Conservation (phyloP, 2,113 vertebrate genomes). For the Chloropsis hardwickii region DNA sequence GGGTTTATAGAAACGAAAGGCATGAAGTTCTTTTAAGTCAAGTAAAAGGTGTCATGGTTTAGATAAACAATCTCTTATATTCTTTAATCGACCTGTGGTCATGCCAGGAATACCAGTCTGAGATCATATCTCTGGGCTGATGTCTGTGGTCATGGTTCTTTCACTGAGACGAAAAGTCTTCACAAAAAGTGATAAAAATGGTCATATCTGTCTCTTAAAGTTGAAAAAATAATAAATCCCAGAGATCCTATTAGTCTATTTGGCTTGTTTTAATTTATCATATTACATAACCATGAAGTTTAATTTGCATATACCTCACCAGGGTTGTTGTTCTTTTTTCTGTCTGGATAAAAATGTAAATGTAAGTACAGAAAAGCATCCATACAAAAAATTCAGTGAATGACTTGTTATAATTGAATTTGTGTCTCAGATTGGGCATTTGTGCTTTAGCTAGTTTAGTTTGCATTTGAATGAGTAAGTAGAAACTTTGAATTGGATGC, state of each 20-base stretch:
- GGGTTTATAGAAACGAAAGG: background rate
- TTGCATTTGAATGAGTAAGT: constrained; percentile 49
- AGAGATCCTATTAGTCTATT: background rate
- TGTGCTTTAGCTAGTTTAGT: constrained; percentile 17
- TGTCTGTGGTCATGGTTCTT: background rate
- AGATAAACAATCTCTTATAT: background rate
- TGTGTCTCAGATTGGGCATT: background rate
- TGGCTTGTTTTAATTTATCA: background rate
- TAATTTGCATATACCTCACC: background rate
- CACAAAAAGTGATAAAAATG: background rate
- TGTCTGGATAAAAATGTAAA: background rate
- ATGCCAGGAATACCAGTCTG: background rate
- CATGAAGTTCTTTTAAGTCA: background rate
- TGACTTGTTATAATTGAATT: constrained; percentile 52
- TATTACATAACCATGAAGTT: background rate
- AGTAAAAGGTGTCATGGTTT: background rate
- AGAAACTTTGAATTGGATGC: constrained; percentile 36
- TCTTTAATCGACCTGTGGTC: background rate
- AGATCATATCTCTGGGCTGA: background rate
- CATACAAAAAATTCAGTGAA: constrained; percentile 19
- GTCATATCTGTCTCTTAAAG: background rate
- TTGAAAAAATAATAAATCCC: background rate
- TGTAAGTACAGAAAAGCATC: background rate
- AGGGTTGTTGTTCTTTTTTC: background rate
- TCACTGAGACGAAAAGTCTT: background rate